Evolutionary conservation across 2,797 vertebrate genomes (phyloP).

Genomic region (Sebastes taczanowskii): DNA sequence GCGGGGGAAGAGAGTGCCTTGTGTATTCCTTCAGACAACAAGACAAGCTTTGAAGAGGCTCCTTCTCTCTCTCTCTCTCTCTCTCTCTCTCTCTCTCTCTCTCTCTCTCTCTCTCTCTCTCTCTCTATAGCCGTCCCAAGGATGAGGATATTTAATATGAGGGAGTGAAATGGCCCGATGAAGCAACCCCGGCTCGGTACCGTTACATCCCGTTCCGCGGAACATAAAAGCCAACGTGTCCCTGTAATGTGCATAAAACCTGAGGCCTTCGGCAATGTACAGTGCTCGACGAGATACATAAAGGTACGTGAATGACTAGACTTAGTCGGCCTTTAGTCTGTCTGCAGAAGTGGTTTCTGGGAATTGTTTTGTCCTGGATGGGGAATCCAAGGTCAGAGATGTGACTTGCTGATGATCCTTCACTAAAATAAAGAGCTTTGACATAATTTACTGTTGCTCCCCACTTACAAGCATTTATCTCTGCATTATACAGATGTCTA

Average conservation of each 20-base stretch:
- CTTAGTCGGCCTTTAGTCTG: background rate
- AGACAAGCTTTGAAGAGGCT: slow-evolving; percentile 30
- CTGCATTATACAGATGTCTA: slow-evolving; percentile 12
- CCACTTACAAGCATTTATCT: background rate
- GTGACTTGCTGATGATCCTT: background rate
- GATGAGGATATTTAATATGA: slow-evolving; percentile 28
- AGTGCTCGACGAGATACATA: background rate
- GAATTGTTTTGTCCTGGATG: background rate
- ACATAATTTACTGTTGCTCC: background rate
- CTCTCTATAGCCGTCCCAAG: slow-evolving; percentile 11
- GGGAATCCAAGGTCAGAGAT: slow-evolving; percentile 16
- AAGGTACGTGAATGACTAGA: background rate
- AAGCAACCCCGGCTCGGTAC: background rate
- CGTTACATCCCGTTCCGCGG: slow-evolving; percentile 30
- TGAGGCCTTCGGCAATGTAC: background rate
- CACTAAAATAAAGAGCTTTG: background rate
- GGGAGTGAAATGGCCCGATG: slow-evolving; percentile 29
- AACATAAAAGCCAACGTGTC: slow-evolving; percentile 37
- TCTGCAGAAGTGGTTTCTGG: background rate
- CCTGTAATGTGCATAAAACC: slow-evolving; percentile 34
- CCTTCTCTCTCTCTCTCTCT: background rate
- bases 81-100: too few species aligned
- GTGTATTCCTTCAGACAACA: slow-evolving; percentile 8
- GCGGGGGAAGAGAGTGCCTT: background rate
- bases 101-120: background rate